Evolutionary conservation across 2,797 vertebrate genomes (phyloP), one percentile per base, ranked within the genome.

Genomic region (Sitta carolinensis): DNA sequence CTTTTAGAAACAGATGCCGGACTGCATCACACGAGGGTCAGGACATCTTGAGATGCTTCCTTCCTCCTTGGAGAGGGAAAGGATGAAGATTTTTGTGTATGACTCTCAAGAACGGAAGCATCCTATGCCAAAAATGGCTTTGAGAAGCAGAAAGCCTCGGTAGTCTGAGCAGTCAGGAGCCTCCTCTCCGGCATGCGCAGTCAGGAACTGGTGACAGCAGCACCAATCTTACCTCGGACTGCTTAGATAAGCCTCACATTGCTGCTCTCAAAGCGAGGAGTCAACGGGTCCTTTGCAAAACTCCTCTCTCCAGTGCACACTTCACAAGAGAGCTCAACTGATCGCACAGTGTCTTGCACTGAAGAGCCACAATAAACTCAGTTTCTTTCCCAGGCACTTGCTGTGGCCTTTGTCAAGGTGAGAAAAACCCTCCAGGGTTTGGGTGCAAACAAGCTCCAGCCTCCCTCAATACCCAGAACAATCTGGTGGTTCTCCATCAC

Each of bases 181-280:
- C 16, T 38, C 73, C 32, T 59, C 48, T 51, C 22, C 0, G 0
- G 8, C 3, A 11, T 5, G 29, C 0, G 0, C 47, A 42, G 45
- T 2, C 45, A 66, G 43, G 32, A 38, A 16, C 13, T 4, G 29
- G 6, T 4, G 62, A 58, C 22, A 0, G 2, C 83, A 86, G 70
- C 26, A 57, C 14, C 10, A 19, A 69, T 47, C 70, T 62, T 14
- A 64, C 2, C 0, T 32, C 27, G 38, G 23, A 51, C 42, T 57
- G 43, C 69, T 51, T 17, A 64, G 11, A 30, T 20, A 19, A 81
- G 62, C 34, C 30, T 36, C 34, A 16, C 7, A 5, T 12, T 32
- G 62, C 25, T 72, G 73, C 22, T 88, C 42, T 64, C 74, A 62
- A 74, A 87, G 38, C 0, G 0, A 90, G 55, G 43, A 87, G 38